Evolutionary conservation across 2,888 invertebrate species (phyloP).

Genomic region (Drosophila bunnanda): DNA sequence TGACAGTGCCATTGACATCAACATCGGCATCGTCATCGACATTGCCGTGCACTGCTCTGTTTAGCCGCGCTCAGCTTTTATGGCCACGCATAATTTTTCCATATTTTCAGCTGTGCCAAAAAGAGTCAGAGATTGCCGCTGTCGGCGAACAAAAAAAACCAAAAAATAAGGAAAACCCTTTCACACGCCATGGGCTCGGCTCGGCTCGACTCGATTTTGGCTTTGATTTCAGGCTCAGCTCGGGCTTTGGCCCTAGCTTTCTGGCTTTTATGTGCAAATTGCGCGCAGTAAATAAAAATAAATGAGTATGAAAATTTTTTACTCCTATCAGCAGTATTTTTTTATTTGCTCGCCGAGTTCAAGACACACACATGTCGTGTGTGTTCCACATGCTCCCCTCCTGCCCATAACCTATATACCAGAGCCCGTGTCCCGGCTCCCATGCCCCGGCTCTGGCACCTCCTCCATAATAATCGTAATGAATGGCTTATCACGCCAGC

Average conservation of each 20-base stretch:
- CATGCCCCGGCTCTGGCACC: constrained; percentile 23
- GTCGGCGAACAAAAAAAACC: constrained; percentile 49
- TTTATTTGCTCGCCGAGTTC: constrained; percentile 65
- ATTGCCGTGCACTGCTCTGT: constrained; percentile 43
- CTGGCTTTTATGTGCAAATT: constrained; percentile 75
- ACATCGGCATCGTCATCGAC: constrained; percentile 48
- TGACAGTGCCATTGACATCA: constrained; percentile 73
- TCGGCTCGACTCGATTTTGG: constrained; percentile 27
- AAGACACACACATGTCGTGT: constrained; percentile 46
- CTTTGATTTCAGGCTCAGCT: constrained; percentile 20
- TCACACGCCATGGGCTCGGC: constrained; percentile 47
- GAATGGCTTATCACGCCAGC: constrained; percentile 81
- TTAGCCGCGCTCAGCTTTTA: constrained; percentile 67
- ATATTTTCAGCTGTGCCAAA: constrained; percentile 72
- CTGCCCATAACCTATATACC: constrained; percentile 7
- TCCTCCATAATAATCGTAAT: constrained; percentile 77
- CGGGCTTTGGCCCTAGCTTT: constrained; percentile 26
- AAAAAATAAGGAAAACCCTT: constrained; percentile 55
- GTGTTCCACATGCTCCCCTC: background rate
- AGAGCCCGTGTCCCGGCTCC: constrained; percentile 2
- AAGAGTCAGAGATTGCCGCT: constrained; percentile 62
- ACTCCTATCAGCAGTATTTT: constrained; percentile 78
- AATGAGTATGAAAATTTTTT: constrained; percentile 80
- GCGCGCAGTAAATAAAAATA: constrained; percentile 80
- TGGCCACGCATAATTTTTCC: constrained; percentile 73